These are phyloP conservation scores for Drosophila suboccidentalis DNA, from an alignment of 2,888 invertebrate genomes.

Conservation along the genomic window DNA sequence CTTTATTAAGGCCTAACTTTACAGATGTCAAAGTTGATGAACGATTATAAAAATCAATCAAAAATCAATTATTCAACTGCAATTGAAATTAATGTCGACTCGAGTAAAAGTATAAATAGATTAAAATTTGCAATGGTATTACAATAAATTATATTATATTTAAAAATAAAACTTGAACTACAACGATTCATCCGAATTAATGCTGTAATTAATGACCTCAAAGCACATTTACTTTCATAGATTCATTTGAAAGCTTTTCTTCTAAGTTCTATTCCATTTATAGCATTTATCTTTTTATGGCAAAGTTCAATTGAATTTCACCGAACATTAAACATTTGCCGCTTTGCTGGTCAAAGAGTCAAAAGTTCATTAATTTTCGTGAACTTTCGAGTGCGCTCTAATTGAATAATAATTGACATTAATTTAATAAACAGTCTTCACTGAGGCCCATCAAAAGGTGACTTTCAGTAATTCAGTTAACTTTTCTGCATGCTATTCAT, in stretches of 20 bases:
- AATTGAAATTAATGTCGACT: background rate
- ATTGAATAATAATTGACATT: slow-evolving; percentile 80
- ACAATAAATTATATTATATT: background rate
- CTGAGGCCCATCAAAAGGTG: slow-evolving; percentile 56
- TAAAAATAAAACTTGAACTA: background rate
- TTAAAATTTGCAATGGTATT: background rate
- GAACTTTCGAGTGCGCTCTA: slow-evolving; percentile 67
- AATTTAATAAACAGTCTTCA: slow-evolving; percentile 55
- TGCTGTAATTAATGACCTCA: background rate
- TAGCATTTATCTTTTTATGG: background rate
- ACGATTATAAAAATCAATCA: background rate
- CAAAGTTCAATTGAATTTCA: slow-evolving; percentile 38
- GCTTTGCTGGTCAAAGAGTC: slow-evolving; percentile 42
- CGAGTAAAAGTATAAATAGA: background rate
- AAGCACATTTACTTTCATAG: background rate
- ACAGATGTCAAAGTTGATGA: background rate
- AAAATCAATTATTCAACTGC: background rate
- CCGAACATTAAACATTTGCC: slow-evolving; percentile 44
- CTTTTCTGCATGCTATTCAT: slow-evolving; percentile 15
- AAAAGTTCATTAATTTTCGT: slow-evolving; percentile 61
- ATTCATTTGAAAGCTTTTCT: background rate
- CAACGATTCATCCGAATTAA: background rate
- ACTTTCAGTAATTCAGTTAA: slow-evolving; percentile 12
- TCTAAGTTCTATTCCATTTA: background rate
- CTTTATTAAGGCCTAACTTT: background rate